Base-by-base conservation (phyloP, 2,797 vertebrate species). In the Fistularia tabacaria region DNA sequence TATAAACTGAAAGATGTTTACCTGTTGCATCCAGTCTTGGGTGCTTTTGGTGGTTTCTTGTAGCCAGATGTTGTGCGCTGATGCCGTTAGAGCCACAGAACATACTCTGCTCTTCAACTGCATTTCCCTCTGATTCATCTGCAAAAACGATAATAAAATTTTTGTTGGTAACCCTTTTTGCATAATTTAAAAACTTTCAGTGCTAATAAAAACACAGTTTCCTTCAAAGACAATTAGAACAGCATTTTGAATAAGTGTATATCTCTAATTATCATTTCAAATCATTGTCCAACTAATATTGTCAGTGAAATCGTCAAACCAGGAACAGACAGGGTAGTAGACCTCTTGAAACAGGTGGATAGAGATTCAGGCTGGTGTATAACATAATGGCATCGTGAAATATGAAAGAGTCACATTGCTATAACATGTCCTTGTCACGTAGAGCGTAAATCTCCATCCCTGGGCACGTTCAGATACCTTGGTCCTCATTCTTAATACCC, bases 1-100 rank as follows among this genome's bases (percentile, higher is more conserved):
- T 2, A 25, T 7, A 10, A 39, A 38, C n/a, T 37, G 15, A 36
- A n/a, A 37, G 8, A 38, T 1, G 5, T 10, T 14, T 38, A 98
- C 97, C 94, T 98, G 92, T 89, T 93, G 91, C 93, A 98, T 95
- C 97, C 97, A 99, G 57, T 97, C 95, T 73, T 94, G 93, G 57
- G 94, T 92, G 54, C 91, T 91, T 91, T 95, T 96, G 83, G 90
- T 94, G 79, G 88, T 94, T 81, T 97, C 94, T 86, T 99, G 97
- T 69, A 97, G 94, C 97, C 96, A 99, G 81, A 98, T 92, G 66
- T 96, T 98, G 88, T 99, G 96, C 88, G 96, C 92, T 3, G 97
- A 99, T 89, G 98, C 96, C 51, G 95, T 98, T 86, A 99, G 85
- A 46, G 96, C 97, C 78, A 98, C 95, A 38, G 95, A 94, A 58